Conservation (phyloP, 35 echinoderm and acorn worm genomes). For the Chiridota heheva region DNA sequence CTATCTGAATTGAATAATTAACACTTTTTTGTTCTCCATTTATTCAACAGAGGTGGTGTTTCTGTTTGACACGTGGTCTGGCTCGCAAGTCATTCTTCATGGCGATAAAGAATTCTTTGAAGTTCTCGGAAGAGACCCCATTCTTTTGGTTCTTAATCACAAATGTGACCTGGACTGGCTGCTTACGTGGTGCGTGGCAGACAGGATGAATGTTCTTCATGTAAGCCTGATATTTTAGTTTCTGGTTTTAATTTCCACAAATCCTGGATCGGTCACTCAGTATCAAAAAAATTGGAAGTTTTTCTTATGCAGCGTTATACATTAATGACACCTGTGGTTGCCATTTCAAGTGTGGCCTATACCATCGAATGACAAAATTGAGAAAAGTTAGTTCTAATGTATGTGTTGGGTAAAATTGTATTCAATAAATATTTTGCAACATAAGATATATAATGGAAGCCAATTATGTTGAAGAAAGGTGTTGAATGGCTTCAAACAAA, state of each 20-base stretch:
- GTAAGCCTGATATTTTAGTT: too few species aligned
- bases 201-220: conserved; percentile 55
- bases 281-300: background rate
- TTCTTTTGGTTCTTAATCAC: conserved; percentile 61
- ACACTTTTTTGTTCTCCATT: background rate
- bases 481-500: background rate
- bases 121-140: conserved; percentile 42
- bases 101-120: conserved; percentile 40
- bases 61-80: conserved; percentile 76
- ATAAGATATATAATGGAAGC: background rate
- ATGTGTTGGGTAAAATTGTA: background rate
- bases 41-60: conserved; percentile 69
- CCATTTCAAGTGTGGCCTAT: too few species aligned
- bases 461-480: background rate
- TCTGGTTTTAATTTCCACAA: background rate
- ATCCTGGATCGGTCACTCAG: background rate
- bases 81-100: conserved; percentile 47
- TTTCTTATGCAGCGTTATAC: too few species aligned
- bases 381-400: background rate
- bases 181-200: conserved; percentile 64
- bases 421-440: background rate
- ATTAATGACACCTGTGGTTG: too few species aligned
- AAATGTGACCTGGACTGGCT: conserved; percentile 78
- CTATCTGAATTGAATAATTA: too few species aligned
- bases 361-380: background rate